A percentile compares a stretch with the other conserved stretches of the same genome.
Conservation (phyloP, 2,797 vertebrate genomes). For the Threskiornis aethiopicus region DNA sequence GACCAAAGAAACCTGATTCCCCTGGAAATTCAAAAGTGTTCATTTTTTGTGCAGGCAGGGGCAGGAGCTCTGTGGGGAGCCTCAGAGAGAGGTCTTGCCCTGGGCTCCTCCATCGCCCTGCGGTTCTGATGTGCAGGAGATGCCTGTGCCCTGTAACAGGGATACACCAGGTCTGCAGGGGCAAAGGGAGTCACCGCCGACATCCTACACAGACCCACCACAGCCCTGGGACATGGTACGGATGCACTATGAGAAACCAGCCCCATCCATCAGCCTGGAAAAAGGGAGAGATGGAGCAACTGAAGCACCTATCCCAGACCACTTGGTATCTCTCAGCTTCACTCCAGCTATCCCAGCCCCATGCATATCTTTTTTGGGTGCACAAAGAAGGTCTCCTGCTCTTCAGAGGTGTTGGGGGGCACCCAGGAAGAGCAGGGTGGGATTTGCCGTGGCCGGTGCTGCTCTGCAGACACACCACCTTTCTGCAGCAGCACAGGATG, state of each 20-base stretch:
- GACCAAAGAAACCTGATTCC: neutral
- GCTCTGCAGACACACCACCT: neutral
- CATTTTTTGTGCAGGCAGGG: neutral
- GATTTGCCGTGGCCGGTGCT: neutral
- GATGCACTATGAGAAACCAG: neutral
- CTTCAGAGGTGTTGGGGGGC: neutral
- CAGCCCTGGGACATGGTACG: neutral
- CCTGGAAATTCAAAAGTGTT: neutral
- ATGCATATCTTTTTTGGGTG: fast-evolving
- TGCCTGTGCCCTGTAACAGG: neutral
- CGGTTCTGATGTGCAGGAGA: neutral
- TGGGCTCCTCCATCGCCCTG: neutral
- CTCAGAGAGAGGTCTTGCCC: neutral
- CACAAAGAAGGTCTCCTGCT: neutral
- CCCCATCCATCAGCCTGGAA: neutral
- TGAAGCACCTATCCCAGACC: neutral
- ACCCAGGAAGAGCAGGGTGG: neutral
- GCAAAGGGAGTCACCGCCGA: neutral
- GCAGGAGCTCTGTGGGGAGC: neutral
- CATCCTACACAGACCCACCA: neutral
- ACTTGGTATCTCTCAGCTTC: neutral
- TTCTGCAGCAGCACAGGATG: neutral
- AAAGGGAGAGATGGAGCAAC: neutral
- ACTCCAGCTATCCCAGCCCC: neutral
- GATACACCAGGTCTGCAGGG: neutral